Percentiles rank a stretch among this genome's conserved stretches.
These are phyloP conservation scores for Spilogale gracilis DNA, from an alignment of 2,113 vertebrate genomes.

Conservation along the genomic window DNA sequence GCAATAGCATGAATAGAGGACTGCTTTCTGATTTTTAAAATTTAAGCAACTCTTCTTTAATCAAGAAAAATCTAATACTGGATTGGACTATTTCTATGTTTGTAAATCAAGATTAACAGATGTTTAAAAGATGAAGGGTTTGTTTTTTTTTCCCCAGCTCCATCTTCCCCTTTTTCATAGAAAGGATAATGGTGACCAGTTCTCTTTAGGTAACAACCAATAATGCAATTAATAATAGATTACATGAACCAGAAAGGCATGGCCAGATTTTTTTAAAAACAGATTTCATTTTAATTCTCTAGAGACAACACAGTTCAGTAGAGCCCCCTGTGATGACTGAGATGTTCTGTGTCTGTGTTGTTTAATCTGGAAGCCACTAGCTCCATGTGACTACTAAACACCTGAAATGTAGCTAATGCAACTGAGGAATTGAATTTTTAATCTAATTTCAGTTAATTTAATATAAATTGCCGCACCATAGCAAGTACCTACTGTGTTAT, in stretches of 20 bases:
- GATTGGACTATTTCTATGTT: not conserved
- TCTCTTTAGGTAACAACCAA: not conserved
- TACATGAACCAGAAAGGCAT: conserved; percentile 5
- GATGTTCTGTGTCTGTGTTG: not conserved
- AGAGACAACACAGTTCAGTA: not conserved
- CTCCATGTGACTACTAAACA: not conserved
- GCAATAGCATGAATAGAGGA: not conserved
- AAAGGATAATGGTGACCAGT: not conserved
- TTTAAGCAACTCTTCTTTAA: not conserved
- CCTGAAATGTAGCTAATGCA: not conserved
- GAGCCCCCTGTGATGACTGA: not conserved
- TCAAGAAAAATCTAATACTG: not conserved
- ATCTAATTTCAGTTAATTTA: not conserved
- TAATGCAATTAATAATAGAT: conserved; percentile 41
- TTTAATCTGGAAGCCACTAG: not conserved
- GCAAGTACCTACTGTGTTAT: not conserved
- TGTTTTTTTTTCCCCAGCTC: not conserved
- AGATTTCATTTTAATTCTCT: conserved; percentile 34
- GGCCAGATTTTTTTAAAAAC: not conserved
- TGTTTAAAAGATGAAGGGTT: not conserved
- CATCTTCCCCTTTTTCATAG: not conserved
- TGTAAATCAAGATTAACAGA: conserved; percentile 33
- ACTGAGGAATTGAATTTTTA: not conserved
- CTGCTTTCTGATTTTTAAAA: not conserved
- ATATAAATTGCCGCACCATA: not conserved